These are phyloP conservation scores for Conger conger DNA, from an alignment of 2,113 vertebrate genomes.

Conservation along the genomic window DNA sequence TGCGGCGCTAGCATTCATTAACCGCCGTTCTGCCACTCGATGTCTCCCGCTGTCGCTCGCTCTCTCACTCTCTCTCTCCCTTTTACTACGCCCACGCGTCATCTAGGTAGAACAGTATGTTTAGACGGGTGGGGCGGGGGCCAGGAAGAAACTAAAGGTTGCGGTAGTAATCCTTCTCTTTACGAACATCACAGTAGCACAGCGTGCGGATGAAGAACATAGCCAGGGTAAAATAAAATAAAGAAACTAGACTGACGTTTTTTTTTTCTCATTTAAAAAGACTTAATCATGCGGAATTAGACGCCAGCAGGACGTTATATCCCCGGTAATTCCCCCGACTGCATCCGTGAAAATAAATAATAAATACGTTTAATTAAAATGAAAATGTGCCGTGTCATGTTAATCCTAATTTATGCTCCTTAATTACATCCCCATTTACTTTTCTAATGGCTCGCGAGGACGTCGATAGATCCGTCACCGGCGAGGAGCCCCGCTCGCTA, in stretches of 20 bases:
- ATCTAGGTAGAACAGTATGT: neutral
- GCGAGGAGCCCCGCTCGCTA: constrained; percentile 47
- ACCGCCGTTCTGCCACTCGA: neutral
- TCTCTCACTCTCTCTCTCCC: constrained; percentile 46
- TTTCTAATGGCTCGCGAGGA: constrained; percentile 55
- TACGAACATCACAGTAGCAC: constrained; percentile 15
- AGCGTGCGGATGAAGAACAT: constrained; percentile 23
- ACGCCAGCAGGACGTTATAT: constrained; percentile 42
- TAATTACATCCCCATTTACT: constrained; percentile 68
- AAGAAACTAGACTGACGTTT: neutral
- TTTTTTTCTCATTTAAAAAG: constrained; percentile 20
- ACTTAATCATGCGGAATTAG: constrained; percentile 34
- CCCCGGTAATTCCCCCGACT: constrained; percentile 29
- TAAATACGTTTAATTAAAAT: constrained; percentile 74
- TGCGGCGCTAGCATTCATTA: neutral
- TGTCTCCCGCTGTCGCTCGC: neutral
- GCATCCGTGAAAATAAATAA: constrained; percentile 66
- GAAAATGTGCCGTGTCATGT: constrained; percentile 61
- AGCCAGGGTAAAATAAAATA: constrained; percentile 1
- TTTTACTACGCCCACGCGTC: constrained; percentile 19
- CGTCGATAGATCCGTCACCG: constrained; percentile 63
- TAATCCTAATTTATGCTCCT: constrained; percentile 74
- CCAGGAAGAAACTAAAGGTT: constrained; percentile 21
- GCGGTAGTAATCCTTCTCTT: constrained; percentile 24
- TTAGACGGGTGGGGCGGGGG: neutral